These are phyloP conservation scores for Atherinosoma microstoma DNA, from an alignment of 2,797 vertebrate genomes.

Conservation along the genomic window DNA sequence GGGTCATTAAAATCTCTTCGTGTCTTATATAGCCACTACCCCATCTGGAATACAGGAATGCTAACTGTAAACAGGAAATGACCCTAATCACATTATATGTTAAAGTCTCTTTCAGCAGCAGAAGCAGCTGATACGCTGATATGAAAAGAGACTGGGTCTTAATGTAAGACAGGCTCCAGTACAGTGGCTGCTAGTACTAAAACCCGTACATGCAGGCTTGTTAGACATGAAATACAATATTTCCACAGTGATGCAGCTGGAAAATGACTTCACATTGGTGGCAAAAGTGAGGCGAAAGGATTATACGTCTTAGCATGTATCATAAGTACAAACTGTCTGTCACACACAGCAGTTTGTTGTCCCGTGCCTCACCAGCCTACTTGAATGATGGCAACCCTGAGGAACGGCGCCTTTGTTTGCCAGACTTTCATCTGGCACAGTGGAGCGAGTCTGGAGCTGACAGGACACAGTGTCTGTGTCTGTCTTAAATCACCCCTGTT, in stretches of 20 bases:
- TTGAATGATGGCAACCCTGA: slow-evolving; percentile 35
- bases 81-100: slow-evolving; percentile 49
- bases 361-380: slow-evolving; percentile 5
- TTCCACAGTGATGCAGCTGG: not conserved
- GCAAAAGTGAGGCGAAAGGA: not conserved
- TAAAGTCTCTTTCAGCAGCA: slow-evolving; percentile 10
- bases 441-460: slow-evolving; percentile 51
- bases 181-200: slow-evolving; percentile 3
- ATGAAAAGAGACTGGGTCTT: slow-evolving; percentile 15
- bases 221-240: not conserved
- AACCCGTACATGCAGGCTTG: not conserved
- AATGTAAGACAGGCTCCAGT: slow-evolving; percentile 11
- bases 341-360: slow-evolving; percentile 11
- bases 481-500: slow-evolving; percentile 55
- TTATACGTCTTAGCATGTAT: not conserved
- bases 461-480: slow-evolving; percentile 58
- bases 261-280: slow-evolving; percentile 1
- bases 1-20: slow-evolving; percentile 38
- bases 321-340: slow-evolving; percentile 3
- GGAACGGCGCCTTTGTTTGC: slow-evolving; percentile 62
- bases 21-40: slow-evolving; percentile 32
- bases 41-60: slow-evolving; percentile 55
- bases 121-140: slow-evolving; percentile 50
- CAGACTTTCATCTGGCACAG: slow-evolving; percentile 43
- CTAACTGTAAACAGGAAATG: slow-evolving; percentile 67